phyloP scores from a whole-genome alignment of 2,797 vertebrate genomes.

The Tarsius wallacei region DNA sequence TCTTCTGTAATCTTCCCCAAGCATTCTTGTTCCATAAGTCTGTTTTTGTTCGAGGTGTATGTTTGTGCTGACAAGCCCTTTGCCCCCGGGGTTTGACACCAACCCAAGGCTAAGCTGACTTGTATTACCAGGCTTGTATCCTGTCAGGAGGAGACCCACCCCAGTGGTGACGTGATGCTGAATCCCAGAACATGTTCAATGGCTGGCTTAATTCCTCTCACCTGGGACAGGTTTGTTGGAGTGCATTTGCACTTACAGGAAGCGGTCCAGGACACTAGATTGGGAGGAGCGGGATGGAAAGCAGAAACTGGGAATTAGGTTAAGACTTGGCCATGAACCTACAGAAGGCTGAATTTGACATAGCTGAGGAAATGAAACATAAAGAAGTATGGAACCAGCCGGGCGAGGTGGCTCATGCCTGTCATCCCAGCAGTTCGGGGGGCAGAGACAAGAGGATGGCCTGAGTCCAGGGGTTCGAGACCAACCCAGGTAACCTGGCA shows the following conservation, averaged over 20 bases:
- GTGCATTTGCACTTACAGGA: neutral
- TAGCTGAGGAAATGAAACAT: neutral
- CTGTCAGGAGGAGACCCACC: neutral
- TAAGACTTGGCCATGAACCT: neutral
- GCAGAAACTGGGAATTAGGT: neutral
- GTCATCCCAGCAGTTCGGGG: no score
- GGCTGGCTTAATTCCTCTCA: neutral
- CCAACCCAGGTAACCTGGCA: no score
- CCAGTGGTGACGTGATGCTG: neutral
- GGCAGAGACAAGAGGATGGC: no score
- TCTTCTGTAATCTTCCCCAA: neutral
- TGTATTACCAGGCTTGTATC: neutral
- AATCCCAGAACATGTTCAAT: constrained; percentile 47
- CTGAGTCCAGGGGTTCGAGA: no score
- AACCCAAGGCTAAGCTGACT: neutral
- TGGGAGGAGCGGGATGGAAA: neutral
- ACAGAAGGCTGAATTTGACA: neutral
- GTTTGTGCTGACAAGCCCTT: neutral
- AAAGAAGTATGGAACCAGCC: neutral
- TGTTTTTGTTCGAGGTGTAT: neutral
- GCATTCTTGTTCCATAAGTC: neutral
- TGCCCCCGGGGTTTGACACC: neutral
- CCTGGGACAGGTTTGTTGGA: neutral
- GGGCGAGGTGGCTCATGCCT: no score
- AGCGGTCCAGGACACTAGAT: neutral